Evolutionary conservation across 2,113 vertebrate species (phyloP).

Genomic region (Eptesicus fuscus): DNA sequence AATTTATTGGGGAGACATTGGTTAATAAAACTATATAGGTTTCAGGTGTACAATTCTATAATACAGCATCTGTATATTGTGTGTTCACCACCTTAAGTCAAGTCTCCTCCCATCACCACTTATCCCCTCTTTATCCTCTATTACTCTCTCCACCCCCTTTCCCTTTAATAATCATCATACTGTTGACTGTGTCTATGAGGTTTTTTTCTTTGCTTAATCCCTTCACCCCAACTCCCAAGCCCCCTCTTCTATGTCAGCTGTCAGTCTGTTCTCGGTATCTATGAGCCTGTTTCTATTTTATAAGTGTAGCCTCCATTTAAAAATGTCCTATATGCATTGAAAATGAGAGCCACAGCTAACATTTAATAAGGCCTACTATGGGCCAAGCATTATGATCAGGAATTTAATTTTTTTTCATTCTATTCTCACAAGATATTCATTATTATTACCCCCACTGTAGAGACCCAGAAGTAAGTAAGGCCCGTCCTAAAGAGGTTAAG

Average conservation of each 20-base stretch:
- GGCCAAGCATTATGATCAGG: background rate
- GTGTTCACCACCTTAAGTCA: background rate
- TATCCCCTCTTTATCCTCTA: background rate
- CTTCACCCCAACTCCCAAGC: background rate
- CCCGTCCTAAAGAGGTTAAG: background rate
- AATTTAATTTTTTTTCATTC: background rate
- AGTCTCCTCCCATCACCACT: background rate
- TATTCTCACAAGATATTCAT: background rate
- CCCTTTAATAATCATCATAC: background rate
- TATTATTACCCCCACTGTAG: background rate
- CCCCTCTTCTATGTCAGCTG: background rate
- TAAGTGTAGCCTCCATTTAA: background rate
- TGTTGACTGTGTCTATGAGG: background rate
- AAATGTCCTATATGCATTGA: background rate
- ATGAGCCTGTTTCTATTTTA: background rate
- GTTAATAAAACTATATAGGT: background rate
- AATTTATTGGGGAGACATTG: background rate
- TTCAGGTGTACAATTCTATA: background rate
- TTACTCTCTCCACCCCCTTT: background rate
- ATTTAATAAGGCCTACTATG: background rate
- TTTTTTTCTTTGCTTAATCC: background rate
- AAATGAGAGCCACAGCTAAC: background rate
- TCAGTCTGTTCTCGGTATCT: background rate
- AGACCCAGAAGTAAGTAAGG: background rate
- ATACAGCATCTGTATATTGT: background rate